These are phyloP conservation scores for Drosophila arawakana DNA, from an alignment of 1,140 invertebrate genomes.

Conservation along the genomic window DNA sequence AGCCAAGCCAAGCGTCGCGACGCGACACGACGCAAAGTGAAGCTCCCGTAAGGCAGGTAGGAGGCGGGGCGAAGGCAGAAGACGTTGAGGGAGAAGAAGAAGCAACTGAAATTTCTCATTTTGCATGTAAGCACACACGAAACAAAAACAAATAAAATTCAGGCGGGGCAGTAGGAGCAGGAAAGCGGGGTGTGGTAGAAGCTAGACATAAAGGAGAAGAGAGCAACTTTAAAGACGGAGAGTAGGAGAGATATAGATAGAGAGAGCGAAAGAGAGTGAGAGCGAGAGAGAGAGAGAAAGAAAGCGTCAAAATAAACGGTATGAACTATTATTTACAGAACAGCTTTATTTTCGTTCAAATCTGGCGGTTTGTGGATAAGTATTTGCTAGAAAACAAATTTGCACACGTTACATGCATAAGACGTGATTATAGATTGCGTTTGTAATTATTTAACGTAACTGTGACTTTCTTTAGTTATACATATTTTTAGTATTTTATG, in stretches of 20 bases:
- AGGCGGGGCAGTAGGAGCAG: conserved; percentile 34
- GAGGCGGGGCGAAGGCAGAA: conserved; percentile 35
- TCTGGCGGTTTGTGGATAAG: too few relatives aligned
- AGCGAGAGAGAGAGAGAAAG: conserved; percentile 8
- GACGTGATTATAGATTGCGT: too few relatives aligned
- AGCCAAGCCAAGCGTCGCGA: conserved; percentile 74
- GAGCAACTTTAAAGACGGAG: conserved; percentile 7
- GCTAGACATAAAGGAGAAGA: conserved; percentile 13
- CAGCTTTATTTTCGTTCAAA: too few relatives aligned
- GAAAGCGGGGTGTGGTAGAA: conserved; percentile 19
- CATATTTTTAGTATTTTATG: too few relatives aligned
- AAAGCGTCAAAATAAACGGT: conserved; percentile 13
- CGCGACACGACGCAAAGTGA: conserved; percentile 45
- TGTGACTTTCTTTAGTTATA: too few relatives aligned
- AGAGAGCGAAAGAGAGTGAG: conserved; percentile 5
- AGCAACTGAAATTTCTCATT: conserved; percentile 58
- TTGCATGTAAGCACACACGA: conserved; percentile 60
- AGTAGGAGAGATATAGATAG: not conserved
- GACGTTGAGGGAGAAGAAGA: conserved; percentile 43
- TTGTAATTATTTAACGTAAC: too few relatives aligned
- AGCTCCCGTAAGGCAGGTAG: conserved; percentile 1
- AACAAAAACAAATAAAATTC: conserved; percentile 32
- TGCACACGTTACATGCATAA: too few relatives aligned
- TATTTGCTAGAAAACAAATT: too few relatives aligned
- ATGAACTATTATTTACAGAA: not conserved